Conservation (phyloP, 2,888 invertebrate species). For the Hedychridium roseum region DNA sequence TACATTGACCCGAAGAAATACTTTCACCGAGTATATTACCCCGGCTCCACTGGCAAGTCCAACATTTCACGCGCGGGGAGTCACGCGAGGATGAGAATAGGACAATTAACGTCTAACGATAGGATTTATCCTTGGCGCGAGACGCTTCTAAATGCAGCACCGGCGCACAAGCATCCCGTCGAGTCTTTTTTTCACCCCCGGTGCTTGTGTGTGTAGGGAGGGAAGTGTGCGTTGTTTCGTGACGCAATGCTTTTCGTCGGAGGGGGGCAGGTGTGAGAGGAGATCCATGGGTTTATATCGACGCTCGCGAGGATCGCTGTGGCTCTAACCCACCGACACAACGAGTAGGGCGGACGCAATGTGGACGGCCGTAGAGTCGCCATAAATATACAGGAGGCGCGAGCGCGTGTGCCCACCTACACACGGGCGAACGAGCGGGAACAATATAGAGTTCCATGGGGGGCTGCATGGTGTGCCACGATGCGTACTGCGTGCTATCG, state of each 20-base stretch:
- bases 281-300: constrained; percentile 22
- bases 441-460: constrained; percentile 48
- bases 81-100: too few relatives aligned
- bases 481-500: constrained; percentile 30
- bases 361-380: background rate
- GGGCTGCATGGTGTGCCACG: constrained; percentile 35
- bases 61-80: too few relatives aligned
- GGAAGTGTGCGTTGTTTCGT: constrained; percentile 28
- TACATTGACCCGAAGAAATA: too few relatives aligned
- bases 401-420: constrained; percentile 1
- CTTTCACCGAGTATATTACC: too few relatives aligned
- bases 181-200: background rate
- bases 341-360: background rate
- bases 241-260: constrained; percentile 35
- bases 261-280: constrained; percentile 44
- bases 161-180: background rate
- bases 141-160: too few relatives aligned
- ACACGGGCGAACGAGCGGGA: constrained; percentile 29
- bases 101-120: too few relatives aligned
- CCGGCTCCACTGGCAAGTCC: too few relatives aligned
- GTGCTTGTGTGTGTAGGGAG: background rate
- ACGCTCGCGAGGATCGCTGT: background rate
- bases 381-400: constrained; percentile 2
- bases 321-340: background rate
- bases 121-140: too few relatives aligned